Conservation (phyloP, 2,797 vertebrate species). For the Leptoclinus maculatus region DNA sequence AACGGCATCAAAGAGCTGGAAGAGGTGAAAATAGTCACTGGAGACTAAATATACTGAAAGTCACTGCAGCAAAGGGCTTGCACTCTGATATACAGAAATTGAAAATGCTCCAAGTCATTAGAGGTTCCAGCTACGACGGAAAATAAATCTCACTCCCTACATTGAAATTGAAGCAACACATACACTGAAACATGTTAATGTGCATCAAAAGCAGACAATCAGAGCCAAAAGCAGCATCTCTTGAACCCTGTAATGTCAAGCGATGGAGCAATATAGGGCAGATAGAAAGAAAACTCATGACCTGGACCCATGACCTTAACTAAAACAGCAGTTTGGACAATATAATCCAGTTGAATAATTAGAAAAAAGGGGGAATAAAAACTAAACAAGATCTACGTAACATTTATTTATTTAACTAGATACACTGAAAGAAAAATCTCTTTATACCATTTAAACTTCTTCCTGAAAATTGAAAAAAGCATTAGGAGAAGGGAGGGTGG, state of each 20-base stretch:
- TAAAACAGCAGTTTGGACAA: slow-evolving; percentile 81
- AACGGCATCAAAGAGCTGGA: slow-evolving; percentile 62
- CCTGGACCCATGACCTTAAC: slow-evolving; percentile 74
- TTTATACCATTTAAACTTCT: slow-evolving; percentile 84
- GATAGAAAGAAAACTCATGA: slow-evolving; percentile 64
- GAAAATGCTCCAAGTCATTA: slow-evolving; percentile 65
- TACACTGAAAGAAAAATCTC: slow-evolving; percentile 83
- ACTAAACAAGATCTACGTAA: slow-evolving; percentile 84
- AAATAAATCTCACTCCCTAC: slow-evolving; percentile 65
- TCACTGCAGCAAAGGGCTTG: slow-evolving; percentile 68
- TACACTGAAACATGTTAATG: slow-evolving; percentile 69
- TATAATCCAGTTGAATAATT: slow-evolving; percentile 80
- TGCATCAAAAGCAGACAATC: slow-evolving; percentile 71
- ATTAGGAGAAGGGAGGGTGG: slow-evolving; percentile 78
- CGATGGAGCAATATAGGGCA: slow-evolving; percentile 66
- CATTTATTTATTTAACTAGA: slow-evolving; percentile 86
- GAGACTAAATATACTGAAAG: slow-evolving; percentile 62
- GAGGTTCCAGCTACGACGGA: slow-evolving; percentile 66
- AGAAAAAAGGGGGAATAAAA: slow-evolving; percentile 78
- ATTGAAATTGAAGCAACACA: slow-evolving; percentile 68
- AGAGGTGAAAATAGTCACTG: slow-evolving; percentile 61
- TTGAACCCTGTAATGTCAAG: slow-evolving; percentile 66
- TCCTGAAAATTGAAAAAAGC: slow-evolving; percentile 84
- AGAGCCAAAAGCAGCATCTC: slow-evolving; percentile 65
- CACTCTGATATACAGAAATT: slow-evolving; percentile 61